phyloP scores from a whole-genome alignment of 2,113 vertebrate species.

The Syngnathus floridae region DNA sequence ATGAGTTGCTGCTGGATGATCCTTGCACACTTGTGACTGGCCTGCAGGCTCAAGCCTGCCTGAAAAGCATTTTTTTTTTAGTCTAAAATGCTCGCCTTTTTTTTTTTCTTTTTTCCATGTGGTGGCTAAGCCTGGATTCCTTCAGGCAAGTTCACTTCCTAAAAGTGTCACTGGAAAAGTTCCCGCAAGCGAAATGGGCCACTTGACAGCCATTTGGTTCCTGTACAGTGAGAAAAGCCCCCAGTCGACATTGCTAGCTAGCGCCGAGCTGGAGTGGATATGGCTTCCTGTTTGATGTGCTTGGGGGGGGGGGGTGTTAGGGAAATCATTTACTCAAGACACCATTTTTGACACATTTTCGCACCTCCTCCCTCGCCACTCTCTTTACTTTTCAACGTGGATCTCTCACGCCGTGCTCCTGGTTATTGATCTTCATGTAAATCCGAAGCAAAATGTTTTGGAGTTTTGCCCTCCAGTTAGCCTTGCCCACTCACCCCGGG shows the following conservation, averaged over 20 bases:
- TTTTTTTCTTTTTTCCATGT: background rate
- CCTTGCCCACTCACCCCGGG: slow-evolving; percentile 6
- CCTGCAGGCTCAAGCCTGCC: background rate
- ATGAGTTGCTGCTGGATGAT: slow-evolving; percentile 1
- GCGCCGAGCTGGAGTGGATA: slow-evolving; percentile 38
- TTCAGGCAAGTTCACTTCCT: slow-evolving; percentile 6
- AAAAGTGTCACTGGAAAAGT: slow-evolving; percentile 9
- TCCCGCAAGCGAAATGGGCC: slow-evolving; percentile 1
- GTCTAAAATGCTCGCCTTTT: background rate
- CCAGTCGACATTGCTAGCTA: slow-evolving; percentile 20
- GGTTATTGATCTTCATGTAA: slow-evolving; percentile 31
- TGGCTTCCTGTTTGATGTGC: slow-evolving; percentile 39
- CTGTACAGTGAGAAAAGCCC: slow-evolving; percentile 22
- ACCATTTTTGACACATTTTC: slow-evolving; percentile 33
- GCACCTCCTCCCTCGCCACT: slow-evolving; percentile 17
- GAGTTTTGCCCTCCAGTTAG: slow-evolving; percentile 14
- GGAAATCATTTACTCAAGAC: slow-evolving; percentile 51
- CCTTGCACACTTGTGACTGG: background rate
- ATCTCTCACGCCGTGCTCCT: slow-evolving; percentile 13
- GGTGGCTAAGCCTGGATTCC: background rate
- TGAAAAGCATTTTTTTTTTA: background rate
- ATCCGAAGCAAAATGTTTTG: slow-evolving; percentile 16
- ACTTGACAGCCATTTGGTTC: slow-evolving; percentile 25
- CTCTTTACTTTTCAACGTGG: slow-evolving; percentile 9
- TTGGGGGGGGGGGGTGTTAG: slow-evolving; percentile 24